Evolutionary conservation across 1,140 invertebrate genomes (phyloP), one percentile per base, ranked within the genome.

Genomic region (Cecropterus lyciades): DNA sequence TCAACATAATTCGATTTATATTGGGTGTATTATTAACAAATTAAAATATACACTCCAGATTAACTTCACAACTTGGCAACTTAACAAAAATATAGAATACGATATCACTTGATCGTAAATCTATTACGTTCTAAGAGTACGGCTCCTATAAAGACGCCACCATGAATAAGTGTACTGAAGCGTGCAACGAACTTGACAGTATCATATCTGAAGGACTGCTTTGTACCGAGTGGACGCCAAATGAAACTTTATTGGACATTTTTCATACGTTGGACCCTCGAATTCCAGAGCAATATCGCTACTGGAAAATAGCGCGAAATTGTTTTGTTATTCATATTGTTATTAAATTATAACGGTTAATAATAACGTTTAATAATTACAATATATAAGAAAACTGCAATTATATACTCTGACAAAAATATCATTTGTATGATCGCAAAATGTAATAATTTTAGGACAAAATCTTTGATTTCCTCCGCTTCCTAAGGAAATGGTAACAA

Each of bases 201-300:
- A 85, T 91, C 80, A 86, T 80, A 83, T 84, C 74, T 76, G 66
- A 64, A 77, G 70, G 67, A 71, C 74, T 76, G 70, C 72, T 70
- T 73, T 74, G 69, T 71, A 68, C 52, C 75, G 67, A 79, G 73
- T 74, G 76, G 80, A 84, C 79, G 75, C 53, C 69, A 84, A 89
- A 89, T 91, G 80, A 82, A 87, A 87, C 82, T 86, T 86, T 87
- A 88, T 90, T 88, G 82, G 84, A 85, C 80, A 75, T 80, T 80
- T 86, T 79, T 84, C 79, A 79, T 82, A 81, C 80, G 72, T 72
- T 45, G 67, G 56, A 60, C 52, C 60, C 66, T 63, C 40, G 20
- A 17, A 20, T 43, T 59, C 33, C 30, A 62, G 42, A 51, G 59
- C 40, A 62, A 59, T 63, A 30, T 63, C 24, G 42, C 30, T 59